A percentile compares a stretch with the other conserved stretches of the same genome.
Conservation (phyloP, 2,797 vertebrate species). For the Nyctibius grandis region DNA sequence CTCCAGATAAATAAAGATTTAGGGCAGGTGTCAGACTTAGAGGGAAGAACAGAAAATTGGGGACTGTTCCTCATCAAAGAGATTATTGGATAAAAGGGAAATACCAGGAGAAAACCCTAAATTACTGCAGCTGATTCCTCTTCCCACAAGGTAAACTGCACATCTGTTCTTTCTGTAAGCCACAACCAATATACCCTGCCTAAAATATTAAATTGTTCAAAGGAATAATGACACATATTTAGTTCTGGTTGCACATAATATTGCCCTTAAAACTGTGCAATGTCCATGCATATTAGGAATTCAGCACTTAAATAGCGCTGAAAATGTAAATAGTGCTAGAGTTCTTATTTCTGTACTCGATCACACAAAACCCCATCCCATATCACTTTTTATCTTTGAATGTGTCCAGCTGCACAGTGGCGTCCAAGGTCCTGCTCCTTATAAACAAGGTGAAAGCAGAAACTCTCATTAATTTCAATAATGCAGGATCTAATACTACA, state of each 20-base stretch:
- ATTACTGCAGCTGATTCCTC: not conserved
- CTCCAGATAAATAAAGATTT: constrained; percentile 16
- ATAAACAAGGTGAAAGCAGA: not conserved
- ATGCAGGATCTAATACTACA: not conserved
- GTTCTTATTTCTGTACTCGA: not conserved
- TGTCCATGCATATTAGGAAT: not conserved
- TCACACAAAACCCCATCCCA: not conserved
- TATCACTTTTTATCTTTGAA: not conserved
- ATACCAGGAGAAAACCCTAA: not conserved
- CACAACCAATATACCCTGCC: not conserved
- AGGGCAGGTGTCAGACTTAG: not conserved
- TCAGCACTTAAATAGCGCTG: not conserved
- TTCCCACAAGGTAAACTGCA: constrained; percentile 5
- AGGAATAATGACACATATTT: not conserved
- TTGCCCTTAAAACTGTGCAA: not conserved
- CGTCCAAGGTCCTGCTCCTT: not conserved
- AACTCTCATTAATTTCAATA: not conserved
- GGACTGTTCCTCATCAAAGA: constrained; percentile 24
- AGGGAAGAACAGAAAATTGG: not conserved
- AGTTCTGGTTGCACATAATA: not conserved
- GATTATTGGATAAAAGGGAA: constrained; percentile 11
- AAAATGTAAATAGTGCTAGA: not conserved
- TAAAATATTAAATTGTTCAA: constrained; percentile 16
- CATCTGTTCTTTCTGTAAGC: not conserved
- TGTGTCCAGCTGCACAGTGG: not conserved